Base-by-base conservation (phyloP, 2,797 vertebrate genomes). In the Calcarius lapponicus region DNA sequence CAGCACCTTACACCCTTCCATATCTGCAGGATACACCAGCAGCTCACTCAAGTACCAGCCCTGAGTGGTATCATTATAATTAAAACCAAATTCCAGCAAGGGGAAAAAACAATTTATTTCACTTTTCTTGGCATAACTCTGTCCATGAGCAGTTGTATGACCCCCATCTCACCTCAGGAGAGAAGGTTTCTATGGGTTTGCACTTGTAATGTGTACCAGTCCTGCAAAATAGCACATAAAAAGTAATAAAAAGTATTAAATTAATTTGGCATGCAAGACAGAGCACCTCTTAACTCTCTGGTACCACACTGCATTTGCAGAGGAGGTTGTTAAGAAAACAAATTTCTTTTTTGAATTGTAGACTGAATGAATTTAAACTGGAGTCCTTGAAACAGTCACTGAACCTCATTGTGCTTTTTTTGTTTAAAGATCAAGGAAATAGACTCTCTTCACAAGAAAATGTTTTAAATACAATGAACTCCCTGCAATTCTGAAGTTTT, bases 261-360 rank as follows among this genome's bases (percentile, higher is more conserved):
- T 88, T 66, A 74, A 82, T 94, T 93, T 94, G 83, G 57, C 78
- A 94, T 80, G 78, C 94, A 87, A 95, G 93, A 79, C 80, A 80
- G 75, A 95, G 74, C 53, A 80, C 83, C 80, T 93, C 88, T 80
- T 94, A 95, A 80, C 81, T 86, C 67, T 58, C 60, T 91, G 86
- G 38, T 95, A 82, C 83, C 72, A 87, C 24, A 34, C 42, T 4
- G 7, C 47, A 6, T 92, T 96, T 95, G 92, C 96, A 96, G 94
- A 95, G 83, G 80, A 85, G 71, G 74, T 64, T 94, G 88, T 87
- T 92, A 95, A 94, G 95, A 93, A 96, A 97, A 96, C 88, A 96
- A 84, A 88, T 92, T 92, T 92, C 50, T 87, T 93, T 95, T 96
- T 93, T 96, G 88, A 88, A 86, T 92, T 90, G 90, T 92, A 93